Evolutionary conservation across 2,113 vertebrate species (phyloP), one percentile per base, ranked within the genome.

Genomic region (Trogon surrucura): DNA sequence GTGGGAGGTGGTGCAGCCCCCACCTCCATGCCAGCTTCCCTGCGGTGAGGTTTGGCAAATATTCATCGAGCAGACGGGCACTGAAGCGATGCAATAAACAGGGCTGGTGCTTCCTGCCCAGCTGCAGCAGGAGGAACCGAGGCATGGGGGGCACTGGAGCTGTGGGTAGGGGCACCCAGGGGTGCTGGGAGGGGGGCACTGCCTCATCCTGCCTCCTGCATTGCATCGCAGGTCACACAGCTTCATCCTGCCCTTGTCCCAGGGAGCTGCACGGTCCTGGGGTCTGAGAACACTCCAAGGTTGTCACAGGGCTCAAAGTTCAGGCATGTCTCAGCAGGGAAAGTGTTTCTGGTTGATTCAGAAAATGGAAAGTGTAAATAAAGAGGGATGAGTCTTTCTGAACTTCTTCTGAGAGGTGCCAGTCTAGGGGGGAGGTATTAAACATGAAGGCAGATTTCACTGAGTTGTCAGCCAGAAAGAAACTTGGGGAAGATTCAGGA

Each of bases 101-200:
- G 92, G 70, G 93, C 80, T 75, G 82, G 72, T 23, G 69, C 80
- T 97, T 97, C 96, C 95, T 96, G 95, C 88, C 69, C 96, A 96
- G 72, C 95, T 97, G 95, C 94, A 60, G 89, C 94, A 91, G 92
- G 93, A 96, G 96, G 95, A 96, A 97, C 83, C 3, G 23, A 90
- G 72, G 88, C 79, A 60, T 67, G 23, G 53, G 41, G 41, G 61
- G 78, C 69, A 60, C 51, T 21, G 36, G 84, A 44, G 61, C 69
- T 77, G 90, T 0, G 2, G 79, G 29, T 56, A 89, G 85, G 47
- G 81, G 70, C 66, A 80, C 71, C 62, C 53, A 2, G 7, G 77
- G 73, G 88, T 72, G 71, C 79, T 20, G 66, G 60, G 36, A 36
- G 53, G 61, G 58, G 60, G 47, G 85, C 58, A 57, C 57, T 2